Conservation (phyloP, 2,888 invertebrate species). For the Eumerus sabulonum region DNA sequence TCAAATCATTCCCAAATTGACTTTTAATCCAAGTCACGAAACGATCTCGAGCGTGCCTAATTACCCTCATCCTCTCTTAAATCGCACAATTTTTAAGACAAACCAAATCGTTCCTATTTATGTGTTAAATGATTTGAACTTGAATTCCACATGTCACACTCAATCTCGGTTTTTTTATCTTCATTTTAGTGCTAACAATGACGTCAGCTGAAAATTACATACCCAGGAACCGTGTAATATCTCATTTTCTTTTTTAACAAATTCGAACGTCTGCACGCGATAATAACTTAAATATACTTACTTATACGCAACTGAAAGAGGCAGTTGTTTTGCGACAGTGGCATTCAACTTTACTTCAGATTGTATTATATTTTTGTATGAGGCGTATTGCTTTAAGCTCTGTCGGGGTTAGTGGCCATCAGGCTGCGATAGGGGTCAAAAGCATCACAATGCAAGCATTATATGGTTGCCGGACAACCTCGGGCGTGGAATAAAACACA, state of each 20-base stretch:
- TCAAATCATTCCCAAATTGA: conserved; percentile 24
- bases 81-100: conserved; percentile 12
- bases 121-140: conserved; percentile 63
- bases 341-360: conserved; percentile 18
- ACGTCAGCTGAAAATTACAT: conserved; percentile 54
- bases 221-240: conserved; percentile 54
- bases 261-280: conserved; percentile 51
- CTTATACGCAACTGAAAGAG: conserved; percentile 1
- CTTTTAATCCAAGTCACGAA: conserved; percentile 16
- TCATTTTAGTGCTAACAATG: conserved; percentile 18
- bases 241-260: conserved; percentile 41
- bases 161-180: conserved; percentile 14
- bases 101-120: conserved; percentile 28
- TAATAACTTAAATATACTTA: conserved; percentile 32
- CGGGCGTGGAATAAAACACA: conserved; percentile 44
- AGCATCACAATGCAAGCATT: conserved; percentile 56
- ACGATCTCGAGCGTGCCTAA: conserved; percentile 45
- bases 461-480: conserved; percentile 44
- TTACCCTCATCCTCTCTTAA: conserved; percentile 19
- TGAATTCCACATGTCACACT: conserved; percentile 48
- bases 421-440: conserved; percentile 54
- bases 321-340: not conserved
- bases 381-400: no score
- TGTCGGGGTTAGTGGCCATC: conserved; percentile 50
- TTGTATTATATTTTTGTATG: conserved; percentile 1